Conservation (phyloP, 2,797 vertebrate genomes). For the Ambastaia sidthimunki region DNA sequence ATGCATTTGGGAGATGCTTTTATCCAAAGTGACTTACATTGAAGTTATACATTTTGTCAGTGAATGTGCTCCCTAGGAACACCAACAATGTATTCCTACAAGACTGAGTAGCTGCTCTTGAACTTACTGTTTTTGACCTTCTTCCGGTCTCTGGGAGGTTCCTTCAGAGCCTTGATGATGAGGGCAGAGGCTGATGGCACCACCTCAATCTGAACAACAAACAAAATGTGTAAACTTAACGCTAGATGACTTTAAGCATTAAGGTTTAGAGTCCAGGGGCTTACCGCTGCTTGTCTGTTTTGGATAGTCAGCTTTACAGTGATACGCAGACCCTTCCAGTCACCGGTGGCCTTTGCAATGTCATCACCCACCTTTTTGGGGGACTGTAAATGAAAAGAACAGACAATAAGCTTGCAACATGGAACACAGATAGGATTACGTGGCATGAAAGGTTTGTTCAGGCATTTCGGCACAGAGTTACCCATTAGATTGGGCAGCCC, state of each 20-base stretch:
- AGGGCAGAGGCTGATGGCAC: slow-evolving; percentile 96
- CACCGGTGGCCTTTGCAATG: slow-evolving; percentile 96
- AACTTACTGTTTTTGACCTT: slow-evolving; percentile 99
- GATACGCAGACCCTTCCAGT: slow-evolving; percentile 98
- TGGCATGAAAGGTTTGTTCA: slow-evolving; percentile 64
- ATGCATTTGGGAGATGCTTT: too few relatives aligned
- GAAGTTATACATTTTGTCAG: too few relatives aligned
- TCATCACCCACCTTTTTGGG: slow-evolving; percentile 98
- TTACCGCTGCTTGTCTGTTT: slow-evolving; percentile 96
- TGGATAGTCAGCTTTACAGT: slow-evolving; percentile 96
- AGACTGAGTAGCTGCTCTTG: too few relatives aligned
- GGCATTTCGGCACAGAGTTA: slow-evolving; percentile 81
- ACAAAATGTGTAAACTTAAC: neutral
- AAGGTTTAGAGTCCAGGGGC: slow-evolving; percentile 12
- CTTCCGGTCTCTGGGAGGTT: slow-evolving; percentile 96
- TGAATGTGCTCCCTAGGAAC: too few relatives aligned
- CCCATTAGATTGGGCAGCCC: slow-evolving; percentile 67
- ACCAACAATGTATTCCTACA: too few relatives aligned
- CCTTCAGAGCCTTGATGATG: slow-evolving; percentile 97
- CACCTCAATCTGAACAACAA: slow-evolving; percentile 85
- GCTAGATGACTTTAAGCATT: neutral
- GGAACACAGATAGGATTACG: neutral
- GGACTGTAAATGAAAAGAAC: slow-evolving; percentile 76
- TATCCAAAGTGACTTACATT: too few relatives aligned
- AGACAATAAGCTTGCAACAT: neutral